These are phyloP conservation scores for Drosophila albomicans DNA, from an alignment of 1,140 invertebrate species.

Conservation along the genomic window DNA sequence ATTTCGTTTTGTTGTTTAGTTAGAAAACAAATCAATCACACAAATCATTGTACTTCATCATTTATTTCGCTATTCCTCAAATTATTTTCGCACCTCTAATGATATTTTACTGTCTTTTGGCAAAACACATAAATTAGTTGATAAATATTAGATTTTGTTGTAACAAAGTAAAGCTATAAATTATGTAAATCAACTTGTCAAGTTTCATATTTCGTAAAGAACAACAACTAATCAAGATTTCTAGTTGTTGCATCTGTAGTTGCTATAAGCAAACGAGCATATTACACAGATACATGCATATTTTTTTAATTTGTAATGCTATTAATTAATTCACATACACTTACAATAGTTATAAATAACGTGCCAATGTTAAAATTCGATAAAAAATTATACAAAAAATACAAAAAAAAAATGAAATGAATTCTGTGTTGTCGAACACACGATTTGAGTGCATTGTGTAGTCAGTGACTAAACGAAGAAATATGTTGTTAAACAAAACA, in stretches of 20 bases:
- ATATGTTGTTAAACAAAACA: conserved; percentile 47
- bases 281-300: conserved; percentile 21
- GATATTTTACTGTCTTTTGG: conserved; percentile 39
- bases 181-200: conserved; percentile 20
- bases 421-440: conserved; percentile 34
- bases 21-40: conserved; percentile 18
- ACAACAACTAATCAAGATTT: conserved; percentile 33
- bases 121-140: conserved; percentile 2
- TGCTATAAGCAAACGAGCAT: conserved; percentile 13
- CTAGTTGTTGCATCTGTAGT: conserved; percentile 32
- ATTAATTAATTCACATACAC: conserved; percentile 45
- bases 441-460: conserved; percentile 53
- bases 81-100: conserved; percentile 30
- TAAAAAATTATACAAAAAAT: conserved; percentile 48
- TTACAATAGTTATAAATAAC: conserved; percentile 64
- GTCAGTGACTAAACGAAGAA: conserved; percentile 47
- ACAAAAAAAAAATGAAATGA: conserved; percentile 31
- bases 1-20: conserved; percentile 42
- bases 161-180: conserved; percentile 3
- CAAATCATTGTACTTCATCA: conserved; percentile 3
- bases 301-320: conserved; percentile 40
- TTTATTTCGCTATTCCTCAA: conserved; percentile 12
- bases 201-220: conserved; percentile 30
- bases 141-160: conserved; percentile 14
- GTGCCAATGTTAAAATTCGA: conserved; percentile 71